Conservation (phyloP, 2,797 vertebrate species). For the Lagorchestes hirsutus region DNA sequence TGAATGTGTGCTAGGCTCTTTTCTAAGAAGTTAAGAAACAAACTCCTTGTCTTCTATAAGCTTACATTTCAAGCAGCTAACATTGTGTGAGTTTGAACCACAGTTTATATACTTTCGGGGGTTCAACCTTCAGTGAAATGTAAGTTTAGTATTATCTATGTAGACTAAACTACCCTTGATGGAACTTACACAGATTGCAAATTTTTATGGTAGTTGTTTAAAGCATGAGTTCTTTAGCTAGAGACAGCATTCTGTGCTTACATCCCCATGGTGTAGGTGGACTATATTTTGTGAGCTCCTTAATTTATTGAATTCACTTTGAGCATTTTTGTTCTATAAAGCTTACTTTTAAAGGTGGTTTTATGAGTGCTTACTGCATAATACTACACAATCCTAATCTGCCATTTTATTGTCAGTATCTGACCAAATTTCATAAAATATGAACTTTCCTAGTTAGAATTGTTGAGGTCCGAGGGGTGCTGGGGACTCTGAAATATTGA, state of each 20-base stretch:
- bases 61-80: constrained; percentile 1
- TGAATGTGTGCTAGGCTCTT: no score
- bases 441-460: constrained; percentile 5
- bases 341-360: not conserved
- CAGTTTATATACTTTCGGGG: constrained; percentile 30
- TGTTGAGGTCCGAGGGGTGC: no score
- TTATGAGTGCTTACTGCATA: not conserved
- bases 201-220: not conserved
- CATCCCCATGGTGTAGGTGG: not conserved
- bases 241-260: not conserved
- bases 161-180: not conserved
- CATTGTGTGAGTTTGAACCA: constrained; percentile 15
- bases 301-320: not conserved
- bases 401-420: constrained; percentile 19
- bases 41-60: not conserved
- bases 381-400: not conserved
- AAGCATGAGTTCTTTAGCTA: not conserved
- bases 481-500: no score
- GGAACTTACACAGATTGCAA: not conserved
- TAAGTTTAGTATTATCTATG: not conserved
- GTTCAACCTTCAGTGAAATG: constrained; percentile 18
- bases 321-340: constrained; percentile 13
- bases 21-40: not conserved
- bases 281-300: not conserved
- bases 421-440: constrained; percentile 19